phyloP scores from a whole-genome alignment of 2,113 vertebrate genomes.

The Strigops habroptila region DNA sequence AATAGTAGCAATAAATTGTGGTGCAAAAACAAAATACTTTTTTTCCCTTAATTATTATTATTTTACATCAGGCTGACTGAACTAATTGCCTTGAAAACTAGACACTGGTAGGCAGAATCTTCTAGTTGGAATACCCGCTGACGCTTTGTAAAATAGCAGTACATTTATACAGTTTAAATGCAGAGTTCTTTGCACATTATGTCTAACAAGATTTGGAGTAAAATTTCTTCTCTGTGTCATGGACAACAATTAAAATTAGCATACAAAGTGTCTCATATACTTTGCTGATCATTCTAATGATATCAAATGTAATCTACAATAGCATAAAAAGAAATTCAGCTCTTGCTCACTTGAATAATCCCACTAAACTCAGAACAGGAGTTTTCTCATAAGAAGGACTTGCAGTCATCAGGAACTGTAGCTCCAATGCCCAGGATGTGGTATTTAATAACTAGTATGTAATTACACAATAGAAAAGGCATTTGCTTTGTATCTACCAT shows the following conservation, averaged over 20 bases:
- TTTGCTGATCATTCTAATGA: background rate
- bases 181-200: background rate
- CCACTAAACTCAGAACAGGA: background rate
- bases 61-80: background rate
- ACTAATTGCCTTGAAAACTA: background rate
- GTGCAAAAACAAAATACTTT: background rate
- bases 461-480: background rate
- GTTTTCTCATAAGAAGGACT: background rate
- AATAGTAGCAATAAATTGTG: background rate
- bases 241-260: background rate
- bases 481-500: background rate
- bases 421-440: background rate
- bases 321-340: background rate
- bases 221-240: background rate
- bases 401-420: background rate
- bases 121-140: background rate
- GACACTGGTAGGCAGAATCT: background rate
- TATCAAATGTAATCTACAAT: background rate
- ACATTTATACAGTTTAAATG: background rate
- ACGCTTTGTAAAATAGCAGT: background rate
- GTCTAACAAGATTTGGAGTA: background rate
- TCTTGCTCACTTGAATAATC: background rate
- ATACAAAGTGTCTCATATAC: background rate
- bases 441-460: background rate
- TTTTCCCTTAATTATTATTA: background rate